Evolutionary conservation across 1,140 invertebrate genomes (phyloP).

Genomic region (Sycobia sp.): DNA sequence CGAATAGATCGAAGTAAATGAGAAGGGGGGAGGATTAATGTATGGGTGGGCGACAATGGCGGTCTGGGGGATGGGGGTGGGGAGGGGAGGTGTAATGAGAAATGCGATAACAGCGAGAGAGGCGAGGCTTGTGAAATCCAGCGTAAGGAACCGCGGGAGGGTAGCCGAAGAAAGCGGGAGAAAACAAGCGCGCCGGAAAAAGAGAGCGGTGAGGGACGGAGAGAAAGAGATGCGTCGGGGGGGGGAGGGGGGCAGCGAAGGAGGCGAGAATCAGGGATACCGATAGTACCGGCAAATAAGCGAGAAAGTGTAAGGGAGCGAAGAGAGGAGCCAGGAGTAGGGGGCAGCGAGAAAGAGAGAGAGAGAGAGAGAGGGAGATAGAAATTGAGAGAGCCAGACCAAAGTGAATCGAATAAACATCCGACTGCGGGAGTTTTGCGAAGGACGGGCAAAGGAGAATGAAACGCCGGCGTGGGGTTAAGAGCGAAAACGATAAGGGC

Average conservation of each 20-base stretch:
- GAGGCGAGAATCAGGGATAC: no score
- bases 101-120: neutral
- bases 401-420: constrained; percentile 58
- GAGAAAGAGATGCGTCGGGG: no score
- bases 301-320: neutral
- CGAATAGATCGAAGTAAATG: no score
- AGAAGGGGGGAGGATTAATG: no score
- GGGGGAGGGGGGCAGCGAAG: no score
- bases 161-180: neutral
- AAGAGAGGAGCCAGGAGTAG: neutral
- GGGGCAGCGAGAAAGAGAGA: constrained; percentile 12
- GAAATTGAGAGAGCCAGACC: constrained; percentile 25
- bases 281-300: no score
- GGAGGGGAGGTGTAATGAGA: neutral
- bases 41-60: neutral
- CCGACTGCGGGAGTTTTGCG: constrained; percentile 36
- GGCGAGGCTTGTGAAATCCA: no score
- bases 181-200: neutral
- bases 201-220: no score
- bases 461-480: neutral
- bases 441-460: neutral
- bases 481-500: constrained; percentile 26
- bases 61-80: neutral
- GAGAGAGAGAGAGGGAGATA: constrained; percentile 9
- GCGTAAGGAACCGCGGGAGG: no score